Evolutionary conservation across 1,140 invertebrate genomes (phyloP), one percentile per base, ranked within the genome.

Genomic region (Bombus confusus): DNA sequence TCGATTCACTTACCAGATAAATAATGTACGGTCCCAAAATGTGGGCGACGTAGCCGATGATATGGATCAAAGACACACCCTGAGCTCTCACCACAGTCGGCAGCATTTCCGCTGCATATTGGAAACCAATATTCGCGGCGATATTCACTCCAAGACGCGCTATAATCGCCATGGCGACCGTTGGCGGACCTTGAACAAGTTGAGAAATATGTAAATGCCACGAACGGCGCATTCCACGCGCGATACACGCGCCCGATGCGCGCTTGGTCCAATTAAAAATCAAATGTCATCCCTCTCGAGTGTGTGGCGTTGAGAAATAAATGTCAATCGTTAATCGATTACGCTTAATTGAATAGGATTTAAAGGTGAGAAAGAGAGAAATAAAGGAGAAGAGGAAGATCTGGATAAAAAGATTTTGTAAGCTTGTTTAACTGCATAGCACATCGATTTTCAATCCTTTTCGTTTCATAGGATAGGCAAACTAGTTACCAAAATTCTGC

Each of bases 41-140:
- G 85, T 97, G 97, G 15, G 97, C 97, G 1, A 97, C 96, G 90
- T 98, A 98, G 15, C 98, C 98, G 94, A 97, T 97, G 37, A 98
- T 98, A 90, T 98, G 98, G 82, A 98, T 98, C 0, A 98, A 95
- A 39, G 97, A 97, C 1, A 98, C 96, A 3, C 98, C 98, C 94
- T 98, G 98, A 0, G 97, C 98, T 69, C 98, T 94, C 0, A 98
- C 97, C 10, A 98, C 98, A 0, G 98, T 98, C 2, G 98, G 98
- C 34, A 99, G 93, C 37, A 99, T 94, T 94, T 98, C 98, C 1
- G 98, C 98, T 0, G 98, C 98, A 95, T 98, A 98, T 94, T 98
- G 98, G 6, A 98, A 96, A 8, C 98, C 98, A 83, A 98, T 98
- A 95, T 98, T 98, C 91, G 98, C 98, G 2, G 98, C 97, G 43